Percentiles rank a stretch among this genome's conserved stretches.
Evolutionary conservation across 2,888 invertebrate species (phyloP).

Genomic region (Eristalis intricaria): DNA sequence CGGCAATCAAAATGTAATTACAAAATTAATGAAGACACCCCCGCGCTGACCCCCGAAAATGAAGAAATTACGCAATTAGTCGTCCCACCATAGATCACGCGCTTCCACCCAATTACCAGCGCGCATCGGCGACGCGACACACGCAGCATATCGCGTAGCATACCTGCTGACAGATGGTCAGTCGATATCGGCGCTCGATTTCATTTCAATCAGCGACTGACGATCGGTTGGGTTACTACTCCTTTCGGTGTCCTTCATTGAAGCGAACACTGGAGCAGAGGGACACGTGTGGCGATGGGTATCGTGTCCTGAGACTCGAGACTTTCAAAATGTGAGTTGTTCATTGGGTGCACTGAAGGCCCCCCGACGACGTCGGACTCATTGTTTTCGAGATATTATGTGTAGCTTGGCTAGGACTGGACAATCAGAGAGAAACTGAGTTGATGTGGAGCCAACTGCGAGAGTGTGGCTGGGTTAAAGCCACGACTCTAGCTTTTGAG

Average conservation of each 20-base stretch:
- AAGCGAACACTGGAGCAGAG: not conserved
- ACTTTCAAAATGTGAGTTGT: too few relatives aligned
- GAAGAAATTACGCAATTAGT: slow-evolving; percentile 46
- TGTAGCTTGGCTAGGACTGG: too few relatives aligned
- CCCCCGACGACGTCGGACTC: too few relatives aligned
- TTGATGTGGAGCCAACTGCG: too few relatives aligned
- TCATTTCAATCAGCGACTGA: not conserved
- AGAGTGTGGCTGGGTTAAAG: too few relatives aligned
- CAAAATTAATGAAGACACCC: slow-evolving; percentile 28
- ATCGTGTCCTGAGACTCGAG: too few relatives aligned
- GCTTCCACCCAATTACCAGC: not conserved
- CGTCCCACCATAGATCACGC: slow-evolving; percentile 35
- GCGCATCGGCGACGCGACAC: not conserved
- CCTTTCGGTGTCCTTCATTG: not conserved
- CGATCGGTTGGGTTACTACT: not conserved
- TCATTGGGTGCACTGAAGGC: too few relatives aligned
- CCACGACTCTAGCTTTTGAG: too few relatives aligned
- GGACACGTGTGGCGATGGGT: not conserved
- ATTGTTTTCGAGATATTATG: too few relatives aligned
- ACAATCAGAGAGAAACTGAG: too few relatives aligned
- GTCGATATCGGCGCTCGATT: not conserved
- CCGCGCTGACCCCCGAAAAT: not conserved
- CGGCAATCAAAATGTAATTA: slow-evolving; percentile 52
- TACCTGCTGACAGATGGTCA: not conserved
- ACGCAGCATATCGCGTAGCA: not conserved